Conservation (phyloP, 2,797 vertebrate genomes). For the Cynopterus sphinx region DNA sequence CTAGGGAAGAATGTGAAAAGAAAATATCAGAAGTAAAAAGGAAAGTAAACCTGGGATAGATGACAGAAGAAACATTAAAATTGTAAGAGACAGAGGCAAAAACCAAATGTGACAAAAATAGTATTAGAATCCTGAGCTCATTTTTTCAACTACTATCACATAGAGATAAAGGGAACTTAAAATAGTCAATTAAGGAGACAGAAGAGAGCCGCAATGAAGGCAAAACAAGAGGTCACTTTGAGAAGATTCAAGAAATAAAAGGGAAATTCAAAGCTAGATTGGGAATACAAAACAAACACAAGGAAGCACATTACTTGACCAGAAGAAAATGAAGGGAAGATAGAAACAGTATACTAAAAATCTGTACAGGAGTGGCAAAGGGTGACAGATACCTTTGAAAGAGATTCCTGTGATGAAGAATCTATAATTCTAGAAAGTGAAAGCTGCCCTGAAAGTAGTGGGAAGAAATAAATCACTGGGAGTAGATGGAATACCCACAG, state of each 20-base stretch:
- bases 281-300: neutral
- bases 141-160: neutral
- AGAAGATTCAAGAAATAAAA: neutral
- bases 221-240: neutral
- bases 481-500: no score
- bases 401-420: no score
- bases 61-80: neutral
- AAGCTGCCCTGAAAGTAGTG: no score
- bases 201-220: neutral
- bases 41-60: neutral
- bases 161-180: neutral
- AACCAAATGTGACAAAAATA: neutral
- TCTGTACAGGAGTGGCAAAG: neutral
- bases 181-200: neutral
- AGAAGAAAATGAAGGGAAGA: neutral
- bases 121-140: neutral
- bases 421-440: no score
- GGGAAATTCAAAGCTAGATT: neutral
- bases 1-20: neutral
- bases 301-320: neutral
- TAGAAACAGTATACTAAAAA: neutral
- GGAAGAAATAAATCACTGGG: no score
- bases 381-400: neutral
- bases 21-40: neutral
- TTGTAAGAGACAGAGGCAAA: neutral